Evolutionary conservation across 2,888 invertebrate genomes (phyloP), one percentile per base, ranked within the genome.

Genomic region (Lithophane leautieri): DNA sequence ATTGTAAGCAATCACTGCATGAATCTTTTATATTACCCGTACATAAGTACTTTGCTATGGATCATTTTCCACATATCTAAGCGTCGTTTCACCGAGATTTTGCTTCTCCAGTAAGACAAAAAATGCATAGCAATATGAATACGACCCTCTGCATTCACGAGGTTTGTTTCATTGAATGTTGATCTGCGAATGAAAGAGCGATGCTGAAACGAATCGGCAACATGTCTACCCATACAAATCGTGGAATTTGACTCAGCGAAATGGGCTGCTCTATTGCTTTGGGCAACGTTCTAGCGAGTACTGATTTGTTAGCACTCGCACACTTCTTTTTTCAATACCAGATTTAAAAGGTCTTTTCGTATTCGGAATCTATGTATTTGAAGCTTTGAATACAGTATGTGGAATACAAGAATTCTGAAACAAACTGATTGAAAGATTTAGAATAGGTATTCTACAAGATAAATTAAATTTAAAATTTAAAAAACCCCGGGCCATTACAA

Each of bases 181-280:
- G 82, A 78, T 84, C 70, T 81, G 50, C 69, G 65, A 67, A 73
- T 79, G 79, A 82, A 83, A 82, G 73, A 65, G 71, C 66, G 76
- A 71, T 28, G 22, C 61, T 72, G 73, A 72, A 77, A 34, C 68
- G 75, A 62, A 71, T 70, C 56, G 71, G 66, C 69, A 84, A 82
- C 82, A 84, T 82, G 76, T 82, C 69, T 75, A 56, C 67, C 71
- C 83, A 81, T 85, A 85, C 80, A 86, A 86, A 86, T 82, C 71
- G 82, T 62, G 68, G 69, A 77, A 84, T 82, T 84, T 78, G 73
- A 76, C 56, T 87, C 82, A 82, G 73, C 76, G 63, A 67, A 86
- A 86, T 76, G 65, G 68, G 67, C 62, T 71, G 71, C 73, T 67
- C 84, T 71, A 83, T 84, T 81, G 82, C 82, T 84, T 78, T 66